phyloP scores from a whole-genome alignment of 2,113 vertebrate genomes.

The Perca schrenkii region DNA sequence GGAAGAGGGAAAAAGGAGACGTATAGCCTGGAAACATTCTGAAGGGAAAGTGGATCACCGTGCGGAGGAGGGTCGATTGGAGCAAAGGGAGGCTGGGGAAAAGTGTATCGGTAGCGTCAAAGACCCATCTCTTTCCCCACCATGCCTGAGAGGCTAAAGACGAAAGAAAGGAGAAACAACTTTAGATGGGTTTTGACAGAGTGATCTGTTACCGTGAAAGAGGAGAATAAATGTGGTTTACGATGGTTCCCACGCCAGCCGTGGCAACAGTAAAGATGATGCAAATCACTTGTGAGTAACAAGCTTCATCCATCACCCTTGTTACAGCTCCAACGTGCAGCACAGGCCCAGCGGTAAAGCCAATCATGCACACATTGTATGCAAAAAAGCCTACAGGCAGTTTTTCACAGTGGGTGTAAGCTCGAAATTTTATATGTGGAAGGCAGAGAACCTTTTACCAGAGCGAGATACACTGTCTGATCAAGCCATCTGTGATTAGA shows the following conservation, averaged over 20 bases:
- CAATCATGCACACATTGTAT: constrained; percentile 62
- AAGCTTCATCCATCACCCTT: constrained; percentile 78
- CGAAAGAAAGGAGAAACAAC: constrained; percentile 45
- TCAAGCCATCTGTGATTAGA: constrained; percentile 72
- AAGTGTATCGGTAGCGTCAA: constrained; percentile 51
- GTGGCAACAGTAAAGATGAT: constrained; percentile 73
- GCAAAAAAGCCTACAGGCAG: constrained; percentile 55
- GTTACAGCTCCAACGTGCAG: constrained; percentile 51
- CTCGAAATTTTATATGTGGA: constrained; percentile 57
- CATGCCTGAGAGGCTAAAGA: constrained; percentile 56
- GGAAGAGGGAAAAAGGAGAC: constrained; percentile 55
- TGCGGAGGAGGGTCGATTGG: constrained; percentile 68
- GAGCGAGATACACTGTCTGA: constrained; percentile 60
- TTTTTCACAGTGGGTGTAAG: constrained; percentile 60
- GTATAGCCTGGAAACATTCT: constrained; percentile 71
- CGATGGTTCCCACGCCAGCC: constrained; percentile 54
- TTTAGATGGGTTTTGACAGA: constrained; percentile 47
- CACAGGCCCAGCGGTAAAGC: constrained; percentile 46
- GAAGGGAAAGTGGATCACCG: constrained; percentile 70
- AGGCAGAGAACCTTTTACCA: constrained; percentile 62
- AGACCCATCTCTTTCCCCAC: constrained; percentile 25
- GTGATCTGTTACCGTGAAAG: constrained; percentile 53
- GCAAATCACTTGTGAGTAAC: constrained; percentile 78
- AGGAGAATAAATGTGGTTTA: constrained; percentile 36
- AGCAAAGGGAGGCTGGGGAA: constrained; percentile 49